Evolutionary conservation across 2,888 invertebrate genomes (phyloP).

Genomic region (Ariolimax columbianus): DNA sequence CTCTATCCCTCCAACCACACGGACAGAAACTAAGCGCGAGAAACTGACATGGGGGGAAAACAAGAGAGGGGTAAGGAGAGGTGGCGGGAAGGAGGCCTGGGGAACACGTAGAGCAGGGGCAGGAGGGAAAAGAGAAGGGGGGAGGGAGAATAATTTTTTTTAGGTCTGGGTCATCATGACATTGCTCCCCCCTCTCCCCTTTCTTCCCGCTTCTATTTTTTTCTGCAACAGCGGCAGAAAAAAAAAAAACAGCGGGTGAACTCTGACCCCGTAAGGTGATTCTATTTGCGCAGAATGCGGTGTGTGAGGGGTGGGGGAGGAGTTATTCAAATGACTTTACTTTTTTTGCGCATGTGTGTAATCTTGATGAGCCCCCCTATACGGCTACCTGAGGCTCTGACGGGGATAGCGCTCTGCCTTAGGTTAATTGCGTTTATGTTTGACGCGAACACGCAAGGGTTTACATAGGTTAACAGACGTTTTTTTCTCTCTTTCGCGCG

Average conservation of each 20-base stretch:
- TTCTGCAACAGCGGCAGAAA: slow-evolving; percentile 4
- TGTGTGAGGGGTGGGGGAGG: not conserved
- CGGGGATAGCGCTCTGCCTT: not conserved
- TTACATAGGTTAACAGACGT: not conserved
- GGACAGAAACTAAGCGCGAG: not conserved
- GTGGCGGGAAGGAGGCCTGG: not conserved
- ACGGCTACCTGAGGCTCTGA: slow-evolving; percentile 11
- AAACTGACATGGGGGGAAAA: not conserved
- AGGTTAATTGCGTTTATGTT: not conserved
- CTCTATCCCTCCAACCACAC: not conserved
- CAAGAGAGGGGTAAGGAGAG: not conserved
- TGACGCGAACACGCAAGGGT: not conserved
- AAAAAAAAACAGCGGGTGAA: not conserved
- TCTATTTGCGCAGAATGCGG: slow-evolving; percentile 33
- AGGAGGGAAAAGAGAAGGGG: too few relatives aligned
- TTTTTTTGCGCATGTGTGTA: slow-evolving; percentile 13
- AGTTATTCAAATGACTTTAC: not conserved
- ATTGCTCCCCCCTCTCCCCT: not conserved
- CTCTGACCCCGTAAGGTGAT: slow-evolving; percentile 39
- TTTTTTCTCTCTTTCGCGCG: too few relatives aligned
- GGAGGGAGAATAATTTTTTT: slow-evolving; percentile 21
- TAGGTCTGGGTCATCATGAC: slow-evolving; percentile 37
- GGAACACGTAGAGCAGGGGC: not conserved
- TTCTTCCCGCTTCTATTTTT: not conserved
- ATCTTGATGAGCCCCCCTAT: not conserved